phyloP scores from a whole-genome alignment of 2,888 invertebrate species.

The Lycia hirtaria region DNA sequence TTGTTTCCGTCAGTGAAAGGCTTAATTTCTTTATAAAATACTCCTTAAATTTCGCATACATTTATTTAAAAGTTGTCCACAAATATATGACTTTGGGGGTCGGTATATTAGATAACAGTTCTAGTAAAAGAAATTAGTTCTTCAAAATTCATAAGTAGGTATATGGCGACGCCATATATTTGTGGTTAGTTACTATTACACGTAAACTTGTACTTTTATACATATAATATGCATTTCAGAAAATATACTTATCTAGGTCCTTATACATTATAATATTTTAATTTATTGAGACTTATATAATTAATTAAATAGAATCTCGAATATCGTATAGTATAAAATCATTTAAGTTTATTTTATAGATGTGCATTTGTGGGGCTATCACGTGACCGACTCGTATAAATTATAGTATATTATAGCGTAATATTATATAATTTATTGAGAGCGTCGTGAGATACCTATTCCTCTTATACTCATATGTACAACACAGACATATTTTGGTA shows the following conservation, averaged over 20 bases:
- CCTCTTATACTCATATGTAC: slow-evolving; percentile 22
- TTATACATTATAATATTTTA: slow-evolving; percentile 34
- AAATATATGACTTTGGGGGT: too few relatives aligned
- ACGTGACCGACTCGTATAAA: slow-evolving; percentile 27
- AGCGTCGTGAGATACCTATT: slow-evolving; percentile 35
- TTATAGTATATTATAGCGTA: slow-evolving; percentile 16
- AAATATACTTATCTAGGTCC: slow-evolving; percentile 23
- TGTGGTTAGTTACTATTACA: too few relatives aligned
- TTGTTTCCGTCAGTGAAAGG: too few relatives aligned
- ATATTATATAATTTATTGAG: slow-evolving; percentile 29
- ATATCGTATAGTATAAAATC: slow-evolving; percentile 55
- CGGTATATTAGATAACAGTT: too few relatives aligned
- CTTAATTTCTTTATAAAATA: too few relatives aligned
- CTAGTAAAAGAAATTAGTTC: too few relatives aligned
- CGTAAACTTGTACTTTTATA: slow-evolving; percentile 1
- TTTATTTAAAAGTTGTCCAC: too few relatives aligned
- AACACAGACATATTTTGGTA: slow-evolving; percentile 25
- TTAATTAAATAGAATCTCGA: slow-evolving; percentile 48
- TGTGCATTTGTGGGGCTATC: slow-evolving; percentile 31
- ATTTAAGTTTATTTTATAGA: slow-evolving; percentile 31
- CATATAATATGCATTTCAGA: slow-evolving; percentile 16
- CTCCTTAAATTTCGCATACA: too few relatives aligned
- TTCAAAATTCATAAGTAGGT: too few relatives aligned
- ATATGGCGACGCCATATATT: too few relatives aligned
- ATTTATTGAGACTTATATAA: slow-evolving; percentile 32